These are phyloP conservation scores for Montipora cactus DNA, from an alignment of 64 coral and sea anemone species.

Conservation along the genomic window DNA sequence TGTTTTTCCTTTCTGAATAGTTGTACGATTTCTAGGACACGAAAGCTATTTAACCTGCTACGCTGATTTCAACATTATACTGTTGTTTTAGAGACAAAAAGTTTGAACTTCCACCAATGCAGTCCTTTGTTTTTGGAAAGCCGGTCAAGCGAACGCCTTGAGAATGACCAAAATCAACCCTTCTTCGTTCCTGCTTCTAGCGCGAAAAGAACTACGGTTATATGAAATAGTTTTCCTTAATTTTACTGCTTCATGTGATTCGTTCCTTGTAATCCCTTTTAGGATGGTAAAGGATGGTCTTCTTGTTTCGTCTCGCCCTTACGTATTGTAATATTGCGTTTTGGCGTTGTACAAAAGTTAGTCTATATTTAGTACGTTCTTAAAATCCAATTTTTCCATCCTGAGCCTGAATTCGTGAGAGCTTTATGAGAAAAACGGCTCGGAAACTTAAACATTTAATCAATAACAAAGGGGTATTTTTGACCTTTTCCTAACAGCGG, in stretches of 20 bases:
- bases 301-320: neutral
- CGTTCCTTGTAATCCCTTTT: neutral
- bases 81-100: neutral
- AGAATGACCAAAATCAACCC: neutral
- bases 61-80: neutral
- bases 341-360: neutral
- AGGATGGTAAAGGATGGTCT: neutral
- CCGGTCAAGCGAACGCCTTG: neutral
- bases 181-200: no score
- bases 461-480: constrained; percentile 45
- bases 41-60: neutral
- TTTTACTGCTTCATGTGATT: neutral
- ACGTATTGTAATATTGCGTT: neutral
- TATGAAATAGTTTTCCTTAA: neutral
- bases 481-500: constrained; percentile 41
- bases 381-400: neutral
- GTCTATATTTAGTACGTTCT: neutral
- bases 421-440: neutral
- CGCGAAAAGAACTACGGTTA: neutral
- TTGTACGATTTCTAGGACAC: neutral
- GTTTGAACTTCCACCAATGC: neutral
- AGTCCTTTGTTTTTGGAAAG: neutral
- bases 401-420: neutral
- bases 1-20: neutral
- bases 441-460: constrained; percentile 24